Conservation (phyloP, 2,888 invertebrate genomes). For the Melinopterus prodromus region DNA sequence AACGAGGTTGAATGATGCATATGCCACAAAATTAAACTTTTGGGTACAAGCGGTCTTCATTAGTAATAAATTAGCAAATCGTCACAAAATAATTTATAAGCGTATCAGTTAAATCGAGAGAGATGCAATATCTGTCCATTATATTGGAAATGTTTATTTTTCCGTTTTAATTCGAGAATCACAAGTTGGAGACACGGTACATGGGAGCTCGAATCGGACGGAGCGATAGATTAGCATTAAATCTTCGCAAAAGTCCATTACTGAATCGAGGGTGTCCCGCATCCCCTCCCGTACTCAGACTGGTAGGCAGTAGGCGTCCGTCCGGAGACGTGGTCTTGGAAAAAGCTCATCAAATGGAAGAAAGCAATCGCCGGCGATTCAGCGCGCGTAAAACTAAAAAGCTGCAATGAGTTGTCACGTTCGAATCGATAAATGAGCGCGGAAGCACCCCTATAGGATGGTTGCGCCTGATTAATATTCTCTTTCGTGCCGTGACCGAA, state of each 20-base stretch:
- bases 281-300: slow-evolving; percentile 31
- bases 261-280: slow-evolving; percentile 46
- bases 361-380: slow-evolving; percentile 50
- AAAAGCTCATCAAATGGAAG: slow-evolving; percentile 51
- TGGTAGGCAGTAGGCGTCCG: neutral
- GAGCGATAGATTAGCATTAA: slow-evolving; percentile 42
- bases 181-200: neutral
- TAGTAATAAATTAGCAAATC: too few species aligned
- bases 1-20: too few species aligned
- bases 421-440: slow-evolving; percentile 54
- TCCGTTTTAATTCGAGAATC: neutral
- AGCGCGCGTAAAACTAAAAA: slow-evolving; percentile 52
- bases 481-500: neutral
- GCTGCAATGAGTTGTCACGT: slow-evolving; percentile 55
- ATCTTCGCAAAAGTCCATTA: slow-evolving; percentile 48
- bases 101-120: too few species aligned
- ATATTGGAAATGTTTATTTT: neutral
- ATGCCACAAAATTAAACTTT: too few species aligned
- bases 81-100: too few species aligned
- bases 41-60: too few species aligned
- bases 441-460: slow-evolving; percentile 34
- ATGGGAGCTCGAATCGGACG: neutral
- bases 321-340: slow-evolving; percentile 15
- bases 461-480: slow-evolving; percentile 48
- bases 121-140: neutral